These are phyloP conservation scores for Beaufortia kweichowensis DNA, from an alignment of 2,113 vertebrate species.

Conservation along the genomic window DNA sequence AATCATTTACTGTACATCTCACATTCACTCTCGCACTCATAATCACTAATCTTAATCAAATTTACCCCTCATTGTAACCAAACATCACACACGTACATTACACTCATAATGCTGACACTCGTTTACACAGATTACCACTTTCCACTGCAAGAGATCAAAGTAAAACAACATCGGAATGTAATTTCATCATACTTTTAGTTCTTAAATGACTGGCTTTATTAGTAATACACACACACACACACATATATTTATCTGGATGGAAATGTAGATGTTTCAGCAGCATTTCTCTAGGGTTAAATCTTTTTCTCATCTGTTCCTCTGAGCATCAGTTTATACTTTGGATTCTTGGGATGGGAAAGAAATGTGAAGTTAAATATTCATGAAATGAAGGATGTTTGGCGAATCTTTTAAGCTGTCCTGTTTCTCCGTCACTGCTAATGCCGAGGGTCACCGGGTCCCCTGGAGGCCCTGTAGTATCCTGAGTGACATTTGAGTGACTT, in stretches of 20 bases:
- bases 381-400: constrained; percentile 27
- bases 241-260: not conserved
- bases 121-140: not conserved
- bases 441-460: constrained; percentile 59
- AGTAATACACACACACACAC: constrained; percentile 1
- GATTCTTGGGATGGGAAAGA: constrained; percentile 23
- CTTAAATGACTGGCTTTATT: constrained; percentile 16
- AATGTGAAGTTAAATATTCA: constrained; percentile 32
- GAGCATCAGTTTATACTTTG: not conserved
- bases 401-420: constrained; percentile 38
- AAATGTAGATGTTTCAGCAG: constrained; percentile 23
- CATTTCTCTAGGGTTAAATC: constrained; percentile 23
- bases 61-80: no score
- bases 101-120: no score
- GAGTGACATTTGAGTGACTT: constrained; percentile 32
- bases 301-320: constrained; percentile 15
- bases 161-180: not conserved
- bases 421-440: constrained; percentile 71
- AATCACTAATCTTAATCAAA: no score
- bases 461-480: constrained; percentile 47
- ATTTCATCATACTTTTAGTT: constrained; percentile 2
- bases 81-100: no score
- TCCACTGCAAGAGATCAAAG: constrained; percentile 1
- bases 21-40: no score
- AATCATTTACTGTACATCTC: no score